A percentile compares a stretch with the other conserved stretches of the same genome.
Conservation (phyloP, 1,140 invertebrate genomes). For the Trichonephila clavata region DNA sequence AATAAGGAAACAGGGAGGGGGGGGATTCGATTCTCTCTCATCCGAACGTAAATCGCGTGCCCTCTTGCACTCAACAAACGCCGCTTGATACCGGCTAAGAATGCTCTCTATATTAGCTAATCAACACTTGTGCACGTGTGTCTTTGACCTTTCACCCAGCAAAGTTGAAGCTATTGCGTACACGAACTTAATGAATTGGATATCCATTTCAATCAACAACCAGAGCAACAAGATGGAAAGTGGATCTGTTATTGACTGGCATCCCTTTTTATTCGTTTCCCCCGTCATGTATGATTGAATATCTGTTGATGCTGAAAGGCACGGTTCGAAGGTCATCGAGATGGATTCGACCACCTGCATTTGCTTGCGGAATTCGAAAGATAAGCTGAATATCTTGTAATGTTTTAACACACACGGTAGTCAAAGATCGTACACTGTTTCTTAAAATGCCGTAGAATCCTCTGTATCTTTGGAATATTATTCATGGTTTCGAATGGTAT, state of each 20-base stretch:
- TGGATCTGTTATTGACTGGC: not conserved
- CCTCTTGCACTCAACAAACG: no score
- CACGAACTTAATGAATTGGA: not conserved
- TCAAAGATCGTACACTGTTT: no score
- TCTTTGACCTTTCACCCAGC: not conserved
- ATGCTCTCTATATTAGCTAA: not conserved
- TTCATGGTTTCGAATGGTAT: no score
- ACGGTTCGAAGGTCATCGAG: not conserved
- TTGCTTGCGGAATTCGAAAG: no score
- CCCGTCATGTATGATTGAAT: not conserved
- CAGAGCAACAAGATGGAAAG: not conserved
- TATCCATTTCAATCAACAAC: not conserved
- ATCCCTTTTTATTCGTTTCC: not conserved
- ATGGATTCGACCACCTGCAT: not conserved
- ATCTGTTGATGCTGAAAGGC: not conserved
- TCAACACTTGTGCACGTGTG: constrained; percentile 22
- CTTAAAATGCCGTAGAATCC: no score
- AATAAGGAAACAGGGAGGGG: no score
- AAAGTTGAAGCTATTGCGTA: not conserved
- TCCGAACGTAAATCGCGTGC: no score
- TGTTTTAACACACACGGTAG: no score
- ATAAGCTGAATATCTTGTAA: no score
- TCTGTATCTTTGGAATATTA: no score
- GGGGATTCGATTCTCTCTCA: no score
- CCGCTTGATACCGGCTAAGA: no score